A percentile compares a stretch with the other conserved stretches of the same genome.
These are phyloP conservation scores for Callopanchax toddi DNA, from an alignment of 2,113 vertebrate genomes.

Conservation along the genomic window DNA sequence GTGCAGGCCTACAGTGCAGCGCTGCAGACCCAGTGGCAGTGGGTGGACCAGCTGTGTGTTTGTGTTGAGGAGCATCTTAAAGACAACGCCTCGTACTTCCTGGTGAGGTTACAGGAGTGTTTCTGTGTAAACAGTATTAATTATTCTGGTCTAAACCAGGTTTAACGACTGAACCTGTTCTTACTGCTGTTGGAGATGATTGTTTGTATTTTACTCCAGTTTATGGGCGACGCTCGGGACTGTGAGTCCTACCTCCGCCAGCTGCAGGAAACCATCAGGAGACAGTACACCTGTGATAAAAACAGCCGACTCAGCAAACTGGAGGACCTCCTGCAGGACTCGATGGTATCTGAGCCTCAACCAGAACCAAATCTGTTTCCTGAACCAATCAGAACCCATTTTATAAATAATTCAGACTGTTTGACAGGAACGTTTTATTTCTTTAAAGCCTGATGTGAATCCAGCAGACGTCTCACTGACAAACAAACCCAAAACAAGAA, in stretches of 20 bases:
- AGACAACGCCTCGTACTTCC: slow-evolving; percentile 92
- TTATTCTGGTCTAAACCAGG: too few relatives aligned
- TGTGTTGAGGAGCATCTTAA: slow-evolving; percentile 95
- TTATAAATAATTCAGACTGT: too few relatives aligned
- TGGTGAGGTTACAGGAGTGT: slow-evolving; percentile 78
- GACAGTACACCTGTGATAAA: slow-evolving; percentile 94
- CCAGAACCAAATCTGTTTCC: not conserved
- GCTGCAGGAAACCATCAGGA: slow-evolving; percentile 95
- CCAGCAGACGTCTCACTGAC: not conserved
- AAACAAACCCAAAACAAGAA: too few relatives aligned
- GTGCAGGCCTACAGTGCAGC: slow-evolving; percentile 95
- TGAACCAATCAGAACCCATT: too few relatives aligned
- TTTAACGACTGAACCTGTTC: too few relatives aligned
- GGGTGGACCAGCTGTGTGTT: slow-evolving; percentile 93
- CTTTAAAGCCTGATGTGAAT: too few relatives aligned
- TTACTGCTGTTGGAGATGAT: not conserved
- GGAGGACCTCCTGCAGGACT: slow-evolving; percentile 97
- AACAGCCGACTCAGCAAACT: slow-evolving; percentile 90
- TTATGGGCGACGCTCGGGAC: slow-evolving; percentile 90
- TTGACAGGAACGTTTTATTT: too few relatives aligned
- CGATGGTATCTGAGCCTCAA: slow-evolving; percentile 85
- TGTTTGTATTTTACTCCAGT: slow-evolving; percentile 75
- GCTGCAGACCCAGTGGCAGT: slow-evolving; percentile 93
- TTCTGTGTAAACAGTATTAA: not conserved
- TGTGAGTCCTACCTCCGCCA: slow-evolving; percentile 89